Base-by-base conservation (phyloP, 2,888 invertebrate genomes). In the Abscondita cerata region DNA sequence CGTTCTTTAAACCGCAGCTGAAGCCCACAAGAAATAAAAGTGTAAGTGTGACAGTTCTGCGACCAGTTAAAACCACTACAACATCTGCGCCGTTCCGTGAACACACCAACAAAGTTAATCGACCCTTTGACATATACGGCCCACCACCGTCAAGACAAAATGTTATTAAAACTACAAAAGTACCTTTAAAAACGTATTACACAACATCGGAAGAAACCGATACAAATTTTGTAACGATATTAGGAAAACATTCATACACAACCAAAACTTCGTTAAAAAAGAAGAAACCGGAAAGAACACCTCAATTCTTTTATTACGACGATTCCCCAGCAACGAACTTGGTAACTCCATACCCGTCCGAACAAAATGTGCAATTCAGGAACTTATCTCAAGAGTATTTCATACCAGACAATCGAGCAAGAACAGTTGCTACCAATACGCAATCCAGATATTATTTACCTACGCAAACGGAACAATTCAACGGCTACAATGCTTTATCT, bases 231-330 rank as follows among this genome's bases (percentile, higher is more conserved):
- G 84, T 84, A 70, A 75, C 75, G 9, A 70, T 71, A 61, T 52
- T 64, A 25, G 74, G 75, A 2, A 70, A 69, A 52, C 50, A 46
- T 18, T 13, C 36, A 51, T 54, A 20, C 15, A 60, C 52, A 47
- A 33, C 56, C 66, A 47, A 62, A 82, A 70, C 81, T 81, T 36
- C 81, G 8, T 16, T 16, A 78, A 67, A 80, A 82, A 64, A 44
- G 47, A 36, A 15, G 2, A 50, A 44, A 41, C 16, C 41, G 40
- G 82, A 83, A 70, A 81, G 82, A 40, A 77, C 84, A 52, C 84
- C 87, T 0, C 88, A 89, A 5, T 89, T 86, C 77, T 90, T 85
- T 71, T 90, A 88, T 73, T 89, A 88, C 69, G 88, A 89, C 64
- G 89, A 89, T 73, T 62, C 68, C 0, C 67, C 62, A 1, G 72